Base-by-base conservation (phyloP, 53 echinoderm and acorn worm species). In the Pentamera pediparva region DNA sequence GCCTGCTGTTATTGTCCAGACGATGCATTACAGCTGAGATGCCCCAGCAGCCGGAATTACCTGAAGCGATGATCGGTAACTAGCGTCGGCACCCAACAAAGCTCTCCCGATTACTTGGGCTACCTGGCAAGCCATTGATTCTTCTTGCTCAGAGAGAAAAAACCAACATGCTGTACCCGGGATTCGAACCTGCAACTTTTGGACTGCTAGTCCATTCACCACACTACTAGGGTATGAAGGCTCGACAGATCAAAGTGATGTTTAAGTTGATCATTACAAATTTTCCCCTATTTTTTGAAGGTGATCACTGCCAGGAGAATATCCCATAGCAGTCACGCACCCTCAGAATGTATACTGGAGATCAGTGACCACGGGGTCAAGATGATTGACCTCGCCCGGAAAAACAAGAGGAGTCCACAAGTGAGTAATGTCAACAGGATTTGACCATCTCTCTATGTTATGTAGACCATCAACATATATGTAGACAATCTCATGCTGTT, bases 311-410 rank as follows among this genome's bases (percentile, higher is more conserved):
- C 96, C 4, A 55, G 91, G 52, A 71, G 82, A 56, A 73, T 96
- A 25, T 78, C 98, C 19, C 78, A 86, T 54, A 88, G 69, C 22
- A 86, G 76, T 35, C 83, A 85, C 69, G 80, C 91, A 39, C 91
- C 98, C 13, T 85, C 98, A 17, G 36, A 76, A 27, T 91, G 91
- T 83, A 60, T 92, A 5, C 82, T 98, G 26, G 98, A 98, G 45
- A 92, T 98, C 31, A 98, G 98, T 51, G 98, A 91, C 47, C 88
- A 88, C 58, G 98, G 98, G 5, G 91, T 98, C 4, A 75, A 86
- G 35, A 98, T 92, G 98, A 78, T 91, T 13, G 98, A 92, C 54
- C 86, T 92, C 53, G 65, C 91, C 13, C 91, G 89, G 65, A 72
- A 72, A 53, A 35, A 52, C 22, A 57, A 57, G 32, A 24, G n/a